Conservation (phyloP, 2,888 invertebrate species). For the Plagodis dolabraria region DNA sequence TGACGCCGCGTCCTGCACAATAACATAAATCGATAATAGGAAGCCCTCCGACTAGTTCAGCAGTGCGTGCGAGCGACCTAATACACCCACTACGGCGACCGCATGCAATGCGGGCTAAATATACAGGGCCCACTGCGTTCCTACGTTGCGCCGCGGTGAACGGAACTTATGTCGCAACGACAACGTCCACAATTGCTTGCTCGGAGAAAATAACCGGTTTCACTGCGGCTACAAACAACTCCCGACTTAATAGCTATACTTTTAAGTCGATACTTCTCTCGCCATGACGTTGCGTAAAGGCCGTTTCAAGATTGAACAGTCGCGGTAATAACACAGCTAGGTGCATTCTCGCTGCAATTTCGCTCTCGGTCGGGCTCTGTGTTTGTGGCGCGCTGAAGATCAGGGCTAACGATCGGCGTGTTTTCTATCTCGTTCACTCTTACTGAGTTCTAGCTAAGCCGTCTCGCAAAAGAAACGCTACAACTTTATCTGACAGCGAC, state of each 20-base stretch:
- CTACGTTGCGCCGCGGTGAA: slow-evolving; percentile 58
- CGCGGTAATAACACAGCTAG: slow-evolving; percentile 82
- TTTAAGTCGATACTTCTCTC: slow-evolving; percentile 52
- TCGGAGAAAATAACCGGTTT: slow-evolving; percentile 76
- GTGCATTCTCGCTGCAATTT: slow-evolving; percentile 85
- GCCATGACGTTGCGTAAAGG: slow-evolving; percentile 55
- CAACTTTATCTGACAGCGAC: slow-evolving; percentile 83
- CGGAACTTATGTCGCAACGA: slow-evolving; percentile 76
- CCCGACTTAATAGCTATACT: slow-evolving; percentile 46
- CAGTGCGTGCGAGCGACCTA: slow-evolving; percentile 84
- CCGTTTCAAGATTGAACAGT: slow-evolving; percentile 66
- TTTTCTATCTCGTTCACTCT: slow-evolving; percentile 67
- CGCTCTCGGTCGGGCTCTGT: slow-evolving; percentile 85
- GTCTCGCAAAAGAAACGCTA: slow-evolving; percentile 81
- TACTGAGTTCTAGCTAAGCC: slow-evolving; percentile 44
- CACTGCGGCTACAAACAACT: slow-evolving; percentile 47
- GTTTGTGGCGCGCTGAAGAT: slow-evolving; percentile 85
- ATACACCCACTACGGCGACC: slow-evolving; percentile 77
- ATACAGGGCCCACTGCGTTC: slow-evolving; percentile 73
- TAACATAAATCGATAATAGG: slow-evolving; percentile 83
- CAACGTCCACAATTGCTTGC: slow-evolving; percentile 79
- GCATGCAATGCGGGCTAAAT: slow-evolving; percentile 83
- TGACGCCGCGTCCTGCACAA: slow-evolving; percentile 66
- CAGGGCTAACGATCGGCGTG: slow-evolving; percentile 84
- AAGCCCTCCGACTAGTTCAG: slow-evolving; percentile 84